phyloP scores from a whole-genome alignment of 2,113 vertebrate species.

The Seriola rivoliana region DNA sequence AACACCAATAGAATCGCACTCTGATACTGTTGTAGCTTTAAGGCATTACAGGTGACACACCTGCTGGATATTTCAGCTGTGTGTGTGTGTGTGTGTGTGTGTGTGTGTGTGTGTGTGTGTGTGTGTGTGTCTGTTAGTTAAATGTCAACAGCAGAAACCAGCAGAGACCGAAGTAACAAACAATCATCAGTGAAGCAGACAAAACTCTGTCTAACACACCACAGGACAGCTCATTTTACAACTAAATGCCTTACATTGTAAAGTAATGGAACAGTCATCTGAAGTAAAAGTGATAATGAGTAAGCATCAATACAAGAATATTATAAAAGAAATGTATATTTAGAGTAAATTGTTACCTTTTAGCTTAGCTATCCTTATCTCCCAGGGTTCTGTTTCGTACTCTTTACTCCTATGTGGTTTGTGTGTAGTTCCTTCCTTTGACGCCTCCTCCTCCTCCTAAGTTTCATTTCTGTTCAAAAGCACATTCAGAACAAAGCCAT shows the following conservation, averaged over 20 bases:
- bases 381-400: background rate
- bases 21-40: too few species aligned
- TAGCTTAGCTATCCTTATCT: background rate
- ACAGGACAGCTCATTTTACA: background rate
- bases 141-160: too few species aligned
- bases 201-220: too few species aligned
- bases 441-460: conserved; percentile 3
- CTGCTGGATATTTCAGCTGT: background rate
- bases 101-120: too few species aligned
- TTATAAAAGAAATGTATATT: too few species aligned
- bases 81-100: too few species aligned
- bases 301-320: rapidly evolving
- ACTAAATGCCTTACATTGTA: background rate
- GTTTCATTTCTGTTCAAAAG: conserved; percentile 64
- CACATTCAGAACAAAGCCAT: too few species aligned
- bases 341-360: conserved; percentile 20
- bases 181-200: background rate
- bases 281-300: background rate
- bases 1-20: background rate
- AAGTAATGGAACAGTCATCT: background rate
- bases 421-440: background rate
- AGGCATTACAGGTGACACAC: background rate
- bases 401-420: background rate
- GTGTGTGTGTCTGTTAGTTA: too few species aligned
- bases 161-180: too few species aligned